Evolutionary conservation across 1,140 invertebrate species (phyloP).

Genomic region (Ceratitis capitata): DNA sequence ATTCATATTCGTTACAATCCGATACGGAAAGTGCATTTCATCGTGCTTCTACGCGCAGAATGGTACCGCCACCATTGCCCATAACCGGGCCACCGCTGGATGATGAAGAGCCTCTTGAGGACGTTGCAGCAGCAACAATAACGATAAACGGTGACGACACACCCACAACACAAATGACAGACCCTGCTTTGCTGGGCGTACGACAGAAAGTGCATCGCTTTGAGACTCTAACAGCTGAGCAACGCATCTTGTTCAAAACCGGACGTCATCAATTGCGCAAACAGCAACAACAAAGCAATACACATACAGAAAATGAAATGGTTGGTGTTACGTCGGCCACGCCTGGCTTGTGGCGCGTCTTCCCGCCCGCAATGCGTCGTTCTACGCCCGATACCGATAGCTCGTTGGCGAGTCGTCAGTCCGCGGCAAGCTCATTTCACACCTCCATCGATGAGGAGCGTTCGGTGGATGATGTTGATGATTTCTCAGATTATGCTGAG

Average conservation of each 20-base stretch:
- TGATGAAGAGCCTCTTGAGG: background rate
- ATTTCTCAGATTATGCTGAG: conserved; percentile 57
- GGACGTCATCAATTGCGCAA: conserved; percentile 25
- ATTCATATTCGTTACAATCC: conserved; percentile 56
- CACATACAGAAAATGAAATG: background rate
- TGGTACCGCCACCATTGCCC: conserved; percentile 45
- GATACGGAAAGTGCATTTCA: conserved; percentile 56
- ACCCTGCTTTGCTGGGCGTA: conserved; percentile 57
- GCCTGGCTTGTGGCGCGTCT: background rate
- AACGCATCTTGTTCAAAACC: conserved; percentile 40
- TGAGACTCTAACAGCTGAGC: conserved; percentile 49
- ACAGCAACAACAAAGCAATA: background rate
- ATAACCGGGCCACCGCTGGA: background rate
- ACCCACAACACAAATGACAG: conserved; percentile 42
- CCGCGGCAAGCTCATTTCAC: conserved; percentile 22
- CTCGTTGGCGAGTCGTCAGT: background rate
- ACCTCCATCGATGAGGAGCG: conserved; percentile 59
- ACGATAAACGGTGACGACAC: background rate
- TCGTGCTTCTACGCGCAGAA: conserved; percentile 52
- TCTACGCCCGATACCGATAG: background rate
- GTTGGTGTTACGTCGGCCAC: background rate
- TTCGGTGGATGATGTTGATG: conserved; percentile 61
- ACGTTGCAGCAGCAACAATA: background rate
- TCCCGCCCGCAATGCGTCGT: background rate
- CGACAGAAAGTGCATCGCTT: conserved; percentile 59